A percentile compares a stretch with the other conserved stretches of the same genome.
These are phyloP conservation scores for Stenolophus ochropezus DNA, from an alignment of 2,888 invertebrate species.

Conservation along the genomic window DNA sequence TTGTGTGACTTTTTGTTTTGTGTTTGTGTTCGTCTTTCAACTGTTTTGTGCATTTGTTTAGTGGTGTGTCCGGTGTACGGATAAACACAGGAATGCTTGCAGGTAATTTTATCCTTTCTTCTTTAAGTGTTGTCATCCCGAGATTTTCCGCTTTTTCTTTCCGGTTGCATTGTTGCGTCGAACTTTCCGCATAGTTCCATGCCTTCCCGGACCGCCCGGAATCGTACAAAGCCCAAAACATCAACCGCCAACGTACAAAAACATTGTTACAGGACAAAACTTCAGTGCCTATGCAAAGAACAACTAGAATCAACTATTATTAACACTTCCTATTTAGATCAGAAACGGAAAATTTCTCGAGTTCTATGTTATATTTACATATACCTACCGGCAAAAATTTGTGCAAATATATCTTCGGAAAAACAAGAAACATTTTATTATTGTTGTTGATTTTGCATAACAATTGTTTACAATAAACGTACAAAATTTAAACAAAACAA, in stretches of 20 bases:
- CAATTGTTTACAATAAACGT: no score
- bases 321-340: no score
- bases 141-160: background rate
- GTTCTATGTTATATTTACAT: no score
- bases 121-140: background rate
- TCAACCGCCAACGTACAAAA: no score
- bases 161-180: background rate
- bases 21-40: conserved; percentile 49
- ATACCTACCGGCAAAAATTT: background rate
- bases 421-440: background rate
- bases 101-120: conserved; percentile 47
- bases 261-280: no score
- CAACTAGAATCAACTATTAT: no score
- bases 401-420: background rate
- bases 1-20: conserved; percentile 54
- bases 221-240: no score
- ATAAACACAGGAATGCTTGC: conserved; percentile 59
- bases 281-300: no score
- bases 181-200: background rate
- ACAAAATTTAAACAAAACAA: no score
- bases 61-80: conserved; percentile 57
- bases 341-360: background rate
- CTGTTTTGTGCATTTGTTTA: conserved; percentile 58
- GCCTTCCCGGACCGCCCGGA: background rate
- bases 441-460: background rate